Percentiles rank a stretch among this genome's conserved stretches.
phyloP scores from a whole-genome alignment of 2,888 invertebrate genomes.

The Conchocele bisecta region DNA sequence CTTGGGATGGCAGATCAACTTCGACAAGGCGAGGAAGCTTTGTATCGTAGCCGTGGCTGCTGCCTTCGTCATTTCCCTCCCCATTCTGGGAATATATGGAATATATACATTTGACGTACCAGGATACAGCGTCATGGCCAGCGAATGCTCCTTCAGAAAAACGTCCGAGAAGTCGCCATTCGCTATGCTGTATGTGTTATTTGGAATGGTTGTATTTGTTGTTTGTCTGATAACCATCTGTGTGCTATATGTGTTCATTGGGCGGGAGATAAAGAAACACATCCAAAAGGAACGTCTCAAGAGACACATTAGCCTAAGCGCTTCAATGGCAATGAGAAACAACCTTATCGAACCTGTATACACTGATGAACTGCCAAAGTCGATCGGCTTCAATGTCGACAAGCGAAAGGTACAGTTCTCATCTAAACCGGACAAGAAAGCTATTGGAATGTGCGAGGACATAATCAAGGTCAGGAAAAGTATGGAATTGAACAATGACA shows the following conservation, averaged over 20 bases:
- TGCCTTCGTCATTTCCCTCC: constrained; percentile 41
- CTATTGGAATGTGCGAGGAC: not conserved
- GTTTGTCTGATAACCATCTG: constrained; percentile 40
- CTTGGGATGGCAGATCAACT: constrained; percentile 64
- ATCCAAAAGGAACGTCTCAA: constrained; percentile 39
- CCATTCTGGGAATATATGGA: constrained; percentile 38
- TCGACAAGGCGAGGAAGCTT: constrained; percentile 49
- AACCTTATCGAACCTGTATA: no score
- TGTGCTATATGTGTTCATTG: constrained; percentile 51
- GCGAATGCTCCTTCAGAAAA: constrained; percentile 47
- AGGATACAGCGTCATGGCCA: constrained; percentile 19
- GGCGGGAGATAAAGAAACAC: constrained; percentile 42
- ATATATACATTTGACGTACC: constrained; percentile 22
- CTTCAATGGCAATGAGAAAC: constrained; percentile 41
- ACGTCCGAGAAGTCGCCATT: constrained; percentile 1
- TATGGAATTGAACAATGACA: not conserved
- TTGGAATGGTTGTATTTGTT: constrained; percentile 44
- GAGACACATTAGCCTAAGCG: constrained; percentile 37
- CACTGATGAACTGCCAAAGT: no score
- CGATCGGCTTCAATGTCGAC: no score
- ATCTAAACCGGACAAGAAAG: not conserved
- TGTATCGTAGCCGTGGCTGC: constrained; percentile 38
- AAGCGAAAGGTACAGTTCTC: not conserved
- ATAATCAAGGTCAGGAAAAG: not conserved
- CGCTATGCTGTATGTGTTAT: constrained; percentile 39